Evolutionary conservation across 2,888 invertebrate species (phyloP), one percentile per base, ranked within the genome.

Genomic region (Glaucopsyche alexis): DNA sequence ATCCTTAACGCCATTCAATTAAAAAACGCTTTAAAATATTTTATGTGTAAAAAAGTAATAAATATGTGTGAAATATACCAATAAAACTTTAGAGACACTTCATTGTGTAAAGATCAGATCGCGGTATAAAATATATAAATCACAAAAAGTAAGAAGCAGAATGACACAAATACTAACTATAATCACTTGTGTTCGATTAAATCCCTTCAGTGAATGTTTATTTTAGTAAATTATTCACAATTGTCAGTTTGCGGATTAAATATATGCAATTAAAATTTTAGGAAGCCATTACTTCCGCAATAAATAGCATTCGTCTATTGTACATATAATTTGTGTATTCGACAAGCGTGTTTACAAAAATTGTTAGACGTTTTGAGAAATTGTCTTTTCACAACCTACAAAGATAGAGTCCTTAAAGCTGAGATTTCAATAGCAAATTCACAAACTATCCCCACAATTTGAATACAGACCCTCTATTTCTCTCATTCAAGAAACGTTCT

Each of bases 281-380:
- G 93, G 93, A 93, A 93, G 93, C 93, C 93, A 93, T 93, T 93
- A 93, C 93, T 93, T 92, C 93, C 91, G 91, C 90, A 91, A 89
- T 92, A 93, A 91, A 93, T 93, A 92, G 91, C 90, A 88, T 87
- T 88, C 86, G 87, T 86, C 86, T 88, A 87, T 85, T 86, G 85
- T 86, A 81, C 80, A 88, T 88, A 90, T 84, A 89, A 87, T 88
- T 89, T 89, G 87, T 89, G 87, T 89, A 91, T 92, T 92, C 89
- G 89, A 91, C 92, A 92, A 93, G 93, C 93, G 93, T 93, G 93
- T 93, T 93, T 93, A 93, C 93, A 92, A 93, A 93, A 93, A 92
- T 92, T 90, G 86, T 88, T 85, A 87, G 87, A 89, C 86, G 87
- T 88, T 88, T 88, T 88, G 86, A 84, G 83, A 82, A 82, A 83